These are phyloP conservation scores for Epinephelus moara DNA, from an alignment of 2,113 vertebrate genomes.

Conservation along the genomic window DNA sequence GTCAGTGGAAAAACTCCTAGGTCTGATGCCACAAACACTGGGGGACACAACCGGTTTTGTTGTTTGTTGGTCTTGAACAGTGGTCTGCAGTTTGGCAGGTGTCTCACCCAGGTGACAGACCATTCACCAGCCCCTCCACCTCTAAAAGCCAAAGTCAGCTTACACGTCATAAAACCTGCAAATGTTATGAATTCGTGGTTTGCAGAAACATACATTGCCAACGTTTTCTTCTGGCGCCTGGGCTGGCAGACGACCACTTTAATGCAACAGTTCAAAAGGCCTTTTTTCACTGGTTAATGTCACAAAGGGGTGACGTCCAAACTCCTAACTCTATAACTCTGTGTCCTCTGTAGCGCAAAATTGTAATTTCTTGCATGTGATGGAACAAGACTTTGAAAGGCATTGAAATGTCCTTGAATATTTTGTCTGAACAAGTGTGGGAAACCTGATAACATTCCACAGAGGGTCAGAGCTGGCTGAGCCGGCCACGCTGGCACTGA, in stretches of 20 bases:
- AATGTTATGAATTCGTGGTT: too few species aligned
- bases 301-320: slow-evolving; percentile 39
- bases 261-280: slow-evolving; percentile 12
- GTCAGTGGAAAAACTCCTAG: too few species aligned
- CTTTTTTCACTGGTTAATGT: slow-evolving; percentile 31
- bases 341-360: slow-evolving; percentile 52
- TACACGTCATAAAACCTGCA: too few species aligned
- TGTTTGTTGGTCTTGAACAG: too few species aligned
- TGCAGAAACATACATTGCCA: too few species aligned
- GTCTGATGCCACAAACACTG: too few species aligned
- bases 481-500: slow-evolving; percentile 61
- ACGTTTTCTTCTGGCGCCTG: too few species aligned
- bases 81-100: too few species aligned
- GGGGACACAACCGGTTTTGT: too few species aligned
- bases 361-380: slow-evolving; percentile 64
- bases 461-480: slow-evolving; percentile 73
- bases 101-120: too few species aligned
- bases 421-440: slow-evolving; percentile 75
- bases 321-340: slow-evolving; percentile 43
- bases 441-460: slow-evolving; percentile 79
- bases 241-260: background rate
- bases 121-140: too few species aligned
- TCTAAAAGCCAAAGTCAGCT: too few species aligned
- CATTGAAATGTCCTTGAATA: slow-evolving; percentile 73
- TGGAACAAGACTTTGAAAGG: slow-evolving; percentile 68